These are phyloP conservation scores for Mallotus villosus DNA, from an alignment of 2,797 vertebrate species.

Conservation along the genomic window DNA sequence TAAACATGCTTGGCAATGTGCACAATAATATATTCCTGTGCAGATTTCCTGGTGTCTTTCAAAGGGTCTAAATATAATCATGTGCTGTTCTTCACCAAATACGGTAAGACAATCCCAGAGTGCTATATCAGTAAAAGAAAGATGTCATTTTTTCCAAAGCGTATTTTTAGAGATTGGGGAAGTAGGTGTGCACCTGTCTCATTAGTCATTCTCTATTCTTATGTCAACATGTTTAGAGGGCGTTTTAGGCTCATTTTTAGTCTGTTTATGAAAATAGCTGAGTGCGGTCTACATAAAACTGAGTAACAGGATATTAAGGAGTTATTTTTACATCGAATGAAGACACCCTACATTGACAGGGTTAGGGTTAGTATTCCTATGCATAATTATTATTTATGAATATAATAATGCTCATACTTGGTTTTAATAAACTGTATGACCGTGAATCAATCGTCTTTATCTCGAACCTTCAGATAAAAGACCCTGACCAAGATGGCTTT, in stretches of 20 bases:
- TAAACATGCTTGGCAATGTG: too few species aligned
- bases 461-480: constrained; percentile 51
- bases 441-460: too few species aligned
- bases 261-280: neutral
- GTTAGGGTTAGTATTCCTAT: too few species aligned
- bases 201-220: constrained; percentile 11
- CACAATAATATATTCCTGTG: neutral
- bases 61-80: too few species aligned
- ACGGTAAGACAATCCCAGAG: constrained; percentile 10
- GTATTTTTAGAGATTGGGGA: constrained; percentile 41
- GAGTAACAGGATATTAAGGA: too few species aligned
- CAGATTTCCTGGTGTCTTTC: neutral
- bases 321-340: too few species aligned
- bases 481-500: constrained; percentile 16
- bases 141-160: constrained; percentile 32
- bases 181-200: constrained; percentile 20
- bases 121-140: constrained; percentile 11
- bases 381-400: too few species aligned
- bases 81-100: constrained; percentile 29
- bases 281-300: too few species aligned
- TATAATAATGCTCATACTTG: too few species aligned
- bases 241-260: neutral
- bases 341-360: too few species aligned
- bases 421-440: too few species aligned
- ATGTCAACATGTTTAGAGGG: neutral